Conservation (phyloP, 1,140 invertebrate genomes). For the Dryas iulia region DNA sequence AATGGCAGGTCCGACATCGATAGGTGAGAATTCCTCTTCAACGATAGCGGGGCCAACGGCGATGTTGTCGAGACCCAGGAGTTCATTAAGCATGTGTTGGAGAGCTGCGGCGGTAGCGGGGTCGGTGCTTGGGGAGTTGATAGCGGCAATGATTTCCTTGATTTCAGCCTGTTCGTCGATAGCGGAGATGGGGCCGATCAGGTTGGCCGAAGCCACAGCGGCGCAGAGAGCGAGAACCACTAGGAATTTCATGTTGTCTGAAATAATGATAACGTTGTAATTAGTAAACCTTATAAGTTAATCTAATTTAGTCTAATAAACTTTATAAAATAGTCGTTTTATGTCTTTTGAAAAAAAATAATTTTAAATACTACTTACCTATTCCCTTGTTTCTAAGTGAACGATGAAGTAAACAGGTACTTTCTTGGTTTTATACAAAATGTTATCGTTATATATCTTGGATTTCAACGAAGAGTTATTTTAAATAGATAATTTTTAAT, state of each 20-base stretch:
- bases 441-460: not conserved
- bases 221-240: constrained; percentile 48
- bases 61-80: constrained; percentile 28
- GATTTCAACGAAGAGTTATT: not conserved
- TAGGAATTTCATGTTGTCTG: constrained; percentile 54
- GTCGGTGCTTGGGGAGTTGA: too few relatives aligned
- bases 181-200: constrained; percentile 28
- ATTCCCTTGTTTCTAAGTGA: not conserved
- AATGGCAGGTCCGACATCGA: constrained; percentile 36
- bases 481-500: not conserved
- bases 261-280: not conserved
- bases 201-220: constrained; percentile 50
- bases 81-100: constrained; percentile 33
- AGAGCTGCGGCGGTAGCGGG: constrained; percentile 30
- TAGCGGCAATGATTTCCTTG: too few relatives aligned
- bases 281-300: not conserved
- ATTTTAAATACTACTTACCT: not conserved
- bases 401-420: not conserved
- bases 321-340: too few relatives aligned
- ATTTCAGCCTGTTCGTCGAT: too few relatives aligned
- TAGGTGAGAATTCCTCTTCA: constrained; percentile 12
- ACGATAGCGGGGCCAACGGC: constrained; percentile 28
- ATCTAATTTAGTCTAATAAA: too few relatives aligned
- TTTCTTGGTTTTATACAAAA: not conserved
- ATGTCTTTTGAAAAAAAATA: not conserved